Evolutionary conservation across 2,888 invertebrate genomes (phyloP), one percentile per base, ranked within the genome.

Genomic region (Ferrisia virgata): DNA sequence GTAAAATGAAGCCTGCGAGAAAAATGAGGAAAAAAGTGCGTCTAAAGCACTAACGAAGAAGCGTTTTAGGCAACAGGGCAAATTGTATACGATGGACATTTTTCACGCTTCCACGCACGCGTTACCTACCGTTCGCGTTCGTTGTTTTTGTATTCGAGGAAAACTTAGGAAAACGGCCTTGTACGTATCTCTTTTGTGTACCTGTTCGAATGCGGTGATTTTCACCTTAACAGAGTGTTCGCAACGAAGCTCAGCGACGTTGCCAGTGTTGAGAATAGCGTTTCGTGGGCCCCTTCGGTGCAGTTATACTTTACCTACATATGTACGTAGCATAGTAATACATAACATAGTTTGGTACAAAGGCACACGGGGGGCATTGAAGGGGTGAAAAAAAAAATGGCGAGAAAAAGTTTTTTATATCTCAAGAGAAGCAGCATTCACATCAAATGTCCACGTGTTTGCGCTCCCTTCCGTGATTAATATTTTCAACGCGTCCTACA

Each of bases 151-250:
- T 64, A 25, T 64, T 64, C 25, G 58, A 64, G 58, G 11, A 28
- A 64, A 64, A 64, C 28, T 64, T 64, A 64, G 58, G 25, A 64
- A 64, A 64, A 47, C 47, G 58, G 58, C 58, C 58, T 64, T 64
- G 58, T 64, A 64, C n/a, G n/a, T n/a, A n/a, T n/a, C n/a, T n/a
- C n/a, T 64, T 28, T 64, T 64, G 25, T 64, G 58, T 64, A 64
- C 58, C 58, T 64, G 58, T 64, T 64, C 58, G 58, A 64, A 64
- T 64, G 58, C 58, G 58, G 58, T 64, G 58, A 64, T 64, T 64
- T 64, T 64, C 58, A 64, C 58, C 58, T 64, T 64, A 64, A 64
- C 47, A 18, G n/a, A n/a, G 47, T 47, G 47, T 18, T 47, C 18
- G 47, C 58, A 9, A 25, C 58, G 58, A 64, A 11, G 58, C 58